A percentile compares a stretch with the other conserved stretches of the same genome.
phyloP scores from a whole-genome alignment of 2,113 vertebrate species.

The Prolemur simus region DNA sequence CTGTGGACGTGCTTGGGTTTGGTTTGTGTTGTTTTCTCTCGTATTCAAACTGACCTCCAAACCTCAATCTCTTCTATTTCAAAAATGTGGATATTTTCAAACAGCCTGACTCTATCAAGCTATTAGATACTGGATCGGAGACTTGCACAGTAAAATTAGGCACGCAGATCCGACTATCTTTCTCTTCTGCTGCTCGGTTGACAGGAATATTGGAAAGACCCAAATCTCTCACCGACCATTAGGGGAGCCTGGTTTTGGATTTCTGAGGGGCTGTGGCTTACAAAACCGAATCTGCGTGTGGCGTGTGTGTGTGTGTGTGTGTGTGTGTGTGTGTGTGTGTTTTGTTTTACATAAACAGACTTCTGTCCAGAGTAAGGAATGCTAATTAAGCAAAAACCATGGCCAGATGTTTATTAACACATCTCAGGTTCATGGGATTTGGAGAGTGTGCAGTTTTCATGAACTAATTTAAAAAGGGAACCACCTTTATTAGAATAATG shows the following conservation, averaged over 20 bases:
- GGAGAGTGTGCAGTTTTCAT: slow-evolving; percentile 84
- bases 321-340: background rate
- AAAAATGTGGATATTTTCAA: slow-evolving; percentile 67
- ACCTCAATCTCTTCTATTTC: slow-evolving; percentile 63
- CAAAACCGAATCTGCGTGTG: slow-evolving; percentile 50
- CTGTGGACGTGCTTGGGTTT: slow-evolving; percentile 45
- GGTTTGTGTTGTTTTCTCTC: slow-evolving; percentile 62
- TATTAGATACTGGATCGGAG: slow-evolving; percentile 7
- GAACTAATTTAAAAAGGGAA: slow-evolving; percentile 85
- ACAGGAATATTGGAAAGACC: slow-evolving; percentile 73
- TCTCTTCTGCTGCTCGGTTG: slow-evolving; percentile 71
- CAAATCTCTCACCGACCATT: slow-evolving; percentile 64
- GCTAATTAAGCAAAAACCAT: slow-evolving; percentile 87
- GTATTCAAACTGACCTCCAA: slow-evolving; percentile 67
- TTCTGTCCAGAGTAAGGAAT: slow-evolving; percentile 82
- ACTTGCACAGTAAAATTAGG: slow-evolving; percentile 68
- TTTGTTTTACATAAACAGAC: slow-evolving; percentile 84
- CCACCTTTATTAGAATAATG: slow-evolving; percentile 86
- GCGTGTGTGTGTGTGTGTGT: rapidly evolving
- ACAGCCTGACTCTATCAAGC: background rate
- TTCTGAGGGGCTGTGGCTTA: slow-evolving; percentile 63
- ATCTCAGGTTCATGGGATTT: slow-evolving; percentile 88
- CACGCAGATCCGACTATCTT: slow-evolving; percentile 65
- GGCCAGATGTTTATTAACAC: slow-evolving; percentile 90
- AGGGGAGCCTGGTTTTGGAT: slow-evolving; percentile 62